Base-by-base conservation (phyloP, 2,113 vertebrate genomes). In the Castor canadensis region DNA sequence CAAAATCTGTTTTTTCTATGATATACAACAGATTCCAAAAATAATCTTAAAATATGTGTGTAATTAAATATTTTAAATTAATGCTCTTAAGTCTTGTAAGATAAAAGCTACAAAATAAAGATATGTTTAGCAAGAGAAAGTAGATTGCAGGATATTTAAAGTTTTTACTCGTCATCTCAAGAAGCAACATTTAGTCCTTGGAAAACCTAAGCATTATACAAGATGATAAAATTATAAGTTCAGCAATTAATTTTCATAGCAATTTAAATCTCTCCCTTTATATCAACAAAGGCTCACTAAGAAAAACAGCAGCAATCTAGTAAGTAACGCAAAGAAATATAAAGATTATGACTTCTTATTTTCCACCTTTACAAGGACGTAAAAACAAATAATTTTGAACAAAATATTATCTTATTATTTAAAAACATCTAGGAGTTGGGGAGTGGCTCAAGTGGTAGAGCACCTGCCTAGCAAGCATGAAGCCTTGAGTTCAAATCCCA, bases 41-140 rank as follows among this genome's bases (percentile, higher is more conserved):
- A 81, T 6, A 73, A 56, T 52, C 52, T 93, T 67, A 87, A 3
- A 75, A 40, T 26, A 60, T 24, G 58, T 8, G 38, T 88, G 43
- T 60, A 90, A 62, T 62, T 84, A 82, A 89, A 72, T 85, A 91
- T 82, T 81, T 86, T 80, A 28, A 81, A 67, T 38, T 45, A 62
- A 73, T 43, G 67, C 3, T 80, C 40, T 22, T 49, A 43, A 10
- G 3, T 66, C 32, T 58, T 56, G 66, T 30, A 85, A 75, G n/a
- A 75, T 72, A 75, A 89, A 93, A 72, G 2, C 38, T 84, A 93
- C 28, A 83, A 84, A 77, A 62, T 45, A 43, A 89, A 83, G 1
- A 79, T 9, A 22, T 72, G 15, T 9, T 73, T 2, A 22, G 5
- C 0, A 75, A 81, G 19, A 28, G 10, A 83, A 71, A 15, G 10